phyloP scores from a whole-genome alignment of 2,113 vertebrate genomes.

The Tyto alba region DNA sequence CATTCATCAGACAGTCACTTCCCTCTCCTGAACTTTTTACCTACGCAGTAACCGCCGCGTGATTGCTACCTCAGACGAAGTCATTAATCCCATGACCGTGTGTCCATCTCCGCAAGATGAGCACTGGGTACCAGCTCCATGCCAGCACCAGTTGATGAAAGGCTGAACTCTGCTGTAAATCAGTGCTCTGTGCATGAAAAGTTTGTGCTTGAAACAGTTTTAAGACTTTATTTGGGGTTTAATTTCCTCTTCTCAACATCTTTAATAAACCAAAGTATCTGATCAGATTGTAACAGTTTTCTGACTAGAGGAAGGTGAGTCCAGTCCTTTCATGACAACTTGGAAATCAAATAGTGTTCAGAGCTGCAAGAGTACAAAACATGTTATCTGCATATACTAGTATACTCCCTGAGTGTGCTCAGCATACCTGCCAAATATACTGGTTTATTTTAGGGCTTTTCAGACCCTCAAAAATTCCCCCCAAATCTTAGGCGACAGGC shows the following conservation, averaged over 20 bases:
- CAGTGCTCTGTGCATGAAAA: rapidly evolving
- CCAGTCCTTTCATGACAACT: neutral
- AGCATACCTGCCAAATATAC: neutral
- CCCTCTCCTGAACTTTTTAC: neutral
- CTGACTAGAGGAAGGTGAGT: rapidly evolving
- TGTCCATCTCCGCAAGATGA: too few species aligned
- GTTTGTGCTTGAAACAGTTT: neutral
- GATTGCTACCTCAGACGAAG: neutral
- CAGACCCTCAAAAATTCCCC: neutral
- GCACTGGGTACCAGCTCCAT: neutral
- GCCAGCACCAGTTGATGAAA: neutral
- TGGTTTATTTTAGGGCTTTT: neutral
- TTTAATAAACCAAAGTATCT: neutral
- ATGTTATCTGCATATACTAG: rapidly evolving
- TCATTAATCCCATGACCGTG: neutral
- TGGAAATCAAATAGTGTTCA: neutral
- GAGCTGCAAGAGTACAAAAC: neutral
- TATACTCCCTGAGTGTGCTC: neutral
- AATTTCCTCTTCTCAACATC: neutral
- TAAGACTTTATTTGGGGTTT: neutral
- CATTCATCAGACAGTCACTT: rapidly evolving
- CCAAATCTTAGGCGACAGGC: neutral
- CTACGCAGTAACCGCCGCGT: neutral
- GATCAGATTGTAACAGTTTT: neutral
- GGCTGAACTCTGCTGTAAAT: neutral